Base-by-base conservation (phyloP, 2,888 invertebrate genomes). In the Leptinotarsa juncta region DNA sequence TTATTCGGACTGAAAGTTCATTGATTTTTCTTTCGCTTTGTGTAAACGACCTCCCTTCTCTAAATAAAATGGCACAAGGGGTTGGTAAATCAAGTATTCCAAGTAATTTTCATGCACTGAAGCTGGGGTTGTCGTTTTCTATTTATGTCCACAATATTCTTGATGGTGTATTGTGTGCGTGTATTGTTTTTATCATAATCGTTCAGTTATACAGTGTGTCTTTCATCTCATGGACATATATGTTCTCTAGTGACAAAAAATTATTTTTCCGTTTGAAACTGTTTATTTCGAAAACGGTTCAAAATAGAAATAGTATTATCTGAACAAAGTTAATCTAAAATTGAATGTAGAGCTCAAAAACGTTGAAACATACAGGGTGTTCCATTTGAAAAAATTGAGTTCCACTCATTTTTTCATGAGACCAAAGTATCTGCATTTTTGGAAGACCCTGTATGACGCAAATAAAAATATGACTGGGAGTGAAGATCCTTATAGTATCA, bases 1-100 rank as follows among this genome's bases (percentile, higher is more conserved):
- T 84, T 82, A 79, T 83, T 82, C 73, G 82, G 80, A 62, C 74
- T 79, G 82, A 81, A 80, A 79, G 81, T 78, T 75, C 82, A 85
- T 85, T 83, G 84, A 84, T 85, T 85, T 85, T 83, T 74, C 50
- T 55, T 65, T 67, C 20, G 42, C 67, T 73, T 70, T 73, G 60
- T 65, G 62, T 70, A 60, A 72, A 67, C 66, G 72, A 72, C 71
- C 70, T 73, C 66, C 70, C 65, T 70, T 66, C 65, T 73, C 60
- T 51, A 65, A 55, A 69, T 62, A 69, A 69, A 69, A 68, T 20
- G 60, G 68, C 42, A 67, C 51, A 60, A 49, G 72, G 68, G 67
- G 68, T 48, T 60, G 65, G 72, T 70, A 70, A 70, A 73, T 73
- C 70, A 70, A 70, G 73, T 48, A 73, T 73, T 68, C 70, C 26